These are phyloP conservation scores for Rachycentron canadum DNA, from an alignment of 2,797 vertebrate genomes.

Conservation along the genomic window DNA sequence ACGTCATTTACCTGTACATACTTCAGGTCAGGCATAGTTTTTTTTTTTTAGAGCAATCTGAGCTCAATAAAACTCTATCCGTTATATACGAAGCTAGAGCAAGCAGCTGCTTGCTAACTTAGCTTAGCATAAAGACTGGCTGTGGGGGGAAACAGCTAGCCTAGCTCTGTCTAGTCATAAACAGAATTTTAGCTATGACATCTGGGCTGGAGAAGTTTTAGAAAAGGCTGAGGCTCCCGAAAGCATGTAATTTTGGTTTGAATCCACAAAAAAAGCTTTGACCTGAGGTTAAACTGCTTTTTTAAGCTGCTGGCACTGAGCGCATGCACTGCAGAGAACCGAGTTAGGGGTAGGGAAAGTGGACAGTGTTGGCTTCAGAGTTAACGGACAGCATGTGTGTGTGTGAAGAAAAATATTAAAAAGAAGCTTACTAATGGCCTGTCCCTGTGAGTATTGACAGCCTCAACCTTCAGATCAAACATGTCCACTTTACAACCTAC, in stretches of 20 bases:
- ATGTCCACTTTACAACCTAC: slow-evolving; percentile 96
- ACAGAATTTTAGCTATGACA: background rate
- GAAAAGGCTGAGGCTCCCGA: background rate
- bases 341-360: too few species aligned
- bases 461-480: slow-evolving; percentile 91
- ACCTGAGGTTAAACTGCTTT: background rate
- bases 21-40: background rate
- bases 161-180: background rate
- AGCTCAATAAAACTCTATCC: too few species aligned
- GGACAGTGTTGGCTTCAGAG: background rate
- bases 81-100: background rate
- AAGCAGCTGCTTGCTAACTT: background rate
- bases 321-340: background rate
- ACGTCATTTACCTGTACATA: background rate
- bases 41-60: background rate
- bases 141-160: background rate
- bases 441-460: slow-evolving; percentile 94
- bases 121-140: background rate
- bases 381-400: background rate
- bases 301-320: background rate
- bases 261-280: slow-evolving; percentile 12
- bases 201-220: background rate
- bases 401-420: background rate
- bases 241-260: slow-evolving; percentile 34
- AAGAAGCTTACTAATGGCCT: slow-evolving; percentile 88